Base-by-base conservation (phyloP, 2,797 vertebrate species). In the Gouania willdenowi region DNA sequence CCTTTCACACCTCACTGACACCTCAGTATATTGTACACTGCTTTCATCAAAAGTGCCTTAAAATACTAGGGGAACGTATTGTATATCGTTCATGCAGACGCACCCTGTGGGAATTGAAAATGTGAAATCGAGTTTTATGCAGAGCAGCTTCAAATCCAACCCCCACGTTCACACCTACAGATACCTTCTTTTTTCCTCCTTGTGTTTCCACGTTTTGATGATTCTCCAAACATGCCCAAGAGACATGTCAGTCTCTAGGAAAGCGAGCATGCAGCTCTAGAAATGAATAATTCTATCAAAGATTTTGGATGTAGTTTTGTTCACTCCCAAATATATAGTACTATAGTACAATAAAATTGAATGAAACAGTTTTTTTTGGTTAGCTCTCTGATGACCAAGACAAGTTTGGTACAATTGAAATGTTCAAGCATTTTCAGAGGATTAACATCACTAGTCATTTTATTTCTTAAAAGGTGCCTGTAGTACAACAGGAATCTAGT, bases 151-250 rank as follows among this genome's bases (percentile, higher is more conserved):
- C 46, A 42, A 60, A 52, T 64, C 43, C 58, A 53, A 16, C 62
- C 67, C 65, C 65, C 59, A 55, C 48, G 53, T 43, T 38, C 40
- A 19, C 52, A 25, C 48, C 35, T 46, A 62, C 53, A 36, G 51
- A 37, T 42, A 41, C 41, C 30, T 59, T 55, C 56, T 48, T 22
- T 44, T 66, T 65, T 7, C 19, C n/a, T 13, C 26, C 20, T 51
- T 37, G 32, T 59, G 20, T 31, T 65, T 22, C 71, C 36, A 37
- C 13, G 8, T 61, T 65, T 64, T 74, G 60, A 41, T 64, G 39
- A 58, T 64, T 42, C 27, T 51, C 32, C 43, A 56, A 67, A 66
- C 40, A 64, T 52, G 59, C 68, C 58, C 63, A 29, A 8, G 72
- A 75, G 72, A 75, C 49, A 38, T 13, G 40, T 47, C 45, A 75